phyloP scores from a whole-genome alignment of 2,113 vertebrate species.

The Cricetomys ansorgei region DNA sequence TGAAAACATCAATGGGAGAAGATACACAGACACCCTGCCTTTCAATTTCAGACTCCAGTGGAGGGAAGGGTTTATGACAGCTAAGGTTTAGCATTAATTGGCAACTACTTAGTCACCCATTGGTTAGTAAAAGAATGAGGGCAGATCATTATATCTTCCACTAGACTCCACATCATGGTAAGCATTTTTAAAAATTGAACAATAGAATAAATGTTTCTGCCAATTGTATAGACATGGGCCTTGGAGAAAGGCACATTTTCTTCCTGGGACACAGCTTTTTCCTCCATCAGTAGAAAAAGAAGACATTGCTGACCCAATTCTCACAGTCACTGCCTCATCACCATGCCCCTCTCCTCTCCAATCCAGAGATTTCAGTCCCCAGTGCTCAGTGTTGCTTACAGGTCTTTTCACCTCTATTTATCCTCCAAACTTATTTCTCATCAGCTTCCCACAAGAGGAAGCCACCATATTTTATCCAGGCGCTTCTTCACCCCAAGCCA shows the following conservation, averaged over 20 bases:
- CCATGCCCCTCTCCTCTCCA: accelerated
- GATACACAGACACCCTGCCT: background rate
- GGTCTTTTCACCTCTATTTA: background rate
- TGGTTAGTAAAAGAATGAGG: background rate
- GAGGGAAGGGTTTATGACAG: background rate
- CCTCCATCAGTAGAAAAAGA: background rate
- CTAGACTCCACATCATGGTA: background rate
- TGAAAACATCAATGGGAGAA: background rate
- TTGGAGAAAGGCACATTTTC: background rate
- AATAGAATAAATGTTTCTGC: background rate
- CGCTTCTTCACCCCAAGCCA: background rate
- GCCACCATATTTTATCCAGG: background rate
- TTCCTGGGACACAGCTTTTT: background rate
- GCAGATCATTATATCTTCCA: background rate
- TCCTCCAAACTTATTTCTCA: background rate
- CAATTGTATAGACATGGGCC: background rate
- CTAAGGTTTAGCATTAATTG: background rate
- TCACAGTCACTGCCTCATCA: background rate
- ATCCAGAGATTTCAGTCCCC: background rate
- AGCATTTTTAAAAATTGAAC: background rate
- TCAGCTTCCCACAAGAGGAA: background rate
- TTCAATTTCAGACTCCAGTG: background rate
- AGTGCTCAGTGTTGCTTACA: background rate
- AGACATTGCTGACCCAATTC: background rate
- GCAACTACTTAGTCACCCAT: background rate